Evolutionary conservation across 2,113 vertebrate species (phyloP).

Genomic region (Equus quagga): DNA sequence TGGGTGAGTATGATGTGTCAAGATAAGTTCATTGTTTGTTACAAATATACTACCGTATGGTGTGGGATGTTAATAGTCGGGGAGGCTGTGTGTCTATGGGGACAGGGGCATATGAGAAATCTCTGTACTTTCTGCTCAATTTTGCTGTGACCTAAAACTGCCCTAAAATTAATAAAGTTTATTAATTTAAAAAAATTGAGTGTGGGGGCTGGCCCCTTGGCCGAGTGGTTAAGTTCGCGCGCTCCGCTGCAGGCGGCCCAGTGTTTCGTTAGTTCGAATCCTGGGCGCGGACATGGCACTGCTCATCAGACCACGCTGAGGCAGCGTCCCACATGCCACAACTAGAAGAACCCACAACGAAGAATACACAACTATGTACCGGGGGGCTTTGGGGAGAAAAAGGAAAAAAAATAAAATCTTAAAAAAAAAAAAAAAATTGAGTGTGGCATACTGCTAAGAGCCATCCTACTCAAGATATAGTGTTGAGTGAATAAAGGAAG

Average conservation of each 20-base stretch:
- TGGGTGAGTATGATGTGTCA: neutral
- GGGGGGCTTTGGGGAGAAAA: too few relatives aligned
- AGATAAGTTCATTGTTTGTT: neutral
- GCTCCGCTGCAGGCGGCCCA: too few relatives aligned
- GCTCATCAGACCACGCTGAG: too few relatives aligned
- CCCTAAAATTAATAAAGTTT: neutral
- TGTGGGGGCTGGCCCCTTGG: too few relatives aligned
- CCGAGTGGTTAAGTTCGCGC: too few relatives aligned
- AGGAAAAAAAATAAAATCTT: too few relatives aligned
- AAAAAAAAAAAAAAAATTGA: neutral
- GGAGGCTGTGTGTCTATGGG: neutral
- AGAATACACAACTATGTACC: too few relatives aligned
- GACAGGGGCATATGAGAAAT: neutral
- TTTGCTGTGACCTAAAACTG: constrained; percentile 2
- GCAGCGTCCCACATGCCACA: too few relatives aligned
- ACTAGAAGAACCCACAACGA: too few relatives aligned
- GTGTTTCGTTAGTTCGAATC: too few relatives aligned
- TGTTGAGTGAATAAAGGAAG: neutral
- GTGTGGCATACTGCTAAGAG: neutral
- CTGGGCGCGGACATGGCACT: too few relatives aligned
- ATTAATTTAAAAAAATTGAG: neutral
- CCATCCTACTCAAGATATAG: neutral
- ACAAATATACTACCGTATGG: neutral
- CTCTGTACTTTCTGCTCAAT: neutral
- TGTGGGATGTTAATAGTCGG: neutral